These are phyloP conservation scores for Eulemur albifrons DNA, from an alignment of 2,797 vertebrate genomes.

Conservation along the genomic window DNA sequence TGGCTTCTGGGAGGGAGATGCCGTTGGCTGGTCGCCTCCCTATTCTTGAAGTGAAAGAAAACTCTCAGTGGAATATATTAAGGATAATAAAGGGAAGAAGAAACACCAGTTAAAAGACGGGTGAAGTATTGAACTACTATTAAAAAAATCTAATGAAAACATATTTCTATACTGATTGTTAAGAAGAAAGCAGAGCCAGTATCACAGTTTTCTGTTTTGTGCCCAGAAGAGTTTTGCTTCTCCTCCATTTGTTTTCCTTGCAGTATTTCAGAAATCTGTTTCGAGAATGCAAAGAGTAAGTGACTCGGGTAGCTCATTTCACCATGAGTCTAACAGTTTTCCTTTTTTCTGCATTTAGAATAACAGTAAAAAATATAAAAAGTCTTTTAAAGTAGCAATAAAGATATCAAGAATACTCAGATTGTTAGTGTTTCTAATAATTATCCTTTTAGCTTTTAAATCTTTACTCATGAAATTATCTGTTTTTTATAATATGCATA, in stretches of 20 bases:
- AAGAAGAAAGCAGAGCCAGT: not conserved
- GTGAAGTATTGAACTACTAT: slow-evolving; percentile 77
- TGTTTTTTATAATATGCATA: not conserved
- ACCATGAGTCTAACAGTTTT: not conserved
- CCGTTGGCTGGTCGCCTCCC: slow-evolving; percentile 81
- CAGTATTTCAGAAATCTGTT: not conserved
- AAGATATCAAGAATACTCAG: not conserved
- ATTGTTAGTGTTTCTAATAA: not conserved
- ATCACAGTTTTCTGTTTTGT: slow-evolving; percentile 1
- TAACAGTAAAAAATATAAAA: not conserved
- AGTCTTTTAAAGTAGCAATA: not conserved
- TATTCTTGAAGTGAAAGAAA: slow-evolving; percentile 79
- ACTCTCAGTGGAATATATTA: slow-evolving; percentile 88
- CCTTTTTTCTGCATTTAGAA: not conserved
- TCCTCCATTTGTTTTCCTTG: not conserved
- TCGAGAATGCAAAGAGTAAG: not conserved
- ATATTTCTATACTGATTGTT: slow-evolving; percentile 52
- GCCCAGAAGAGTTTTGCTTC: not conserved
- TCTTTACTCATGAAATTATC: not conserved
- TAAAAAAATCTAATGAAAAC: slow-evolving; percentile 65
- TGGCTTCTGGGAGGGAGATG: slow-evolving; percentile 81
- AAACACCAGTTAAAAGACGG: slow-evolving; percentile 79
- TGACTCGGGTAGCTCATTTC: not conserved
- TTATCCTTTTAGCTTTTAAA: not conserved
- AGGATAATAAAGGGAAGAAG: slow-evolving; percentile 85